A percentile compares a stretch with the other conserved stretches of the same genome.
phyloP scores from a whole-genome alignment of 64 coral and sea anemone genomes.

The Pocillopora verrucosa region DNA sequence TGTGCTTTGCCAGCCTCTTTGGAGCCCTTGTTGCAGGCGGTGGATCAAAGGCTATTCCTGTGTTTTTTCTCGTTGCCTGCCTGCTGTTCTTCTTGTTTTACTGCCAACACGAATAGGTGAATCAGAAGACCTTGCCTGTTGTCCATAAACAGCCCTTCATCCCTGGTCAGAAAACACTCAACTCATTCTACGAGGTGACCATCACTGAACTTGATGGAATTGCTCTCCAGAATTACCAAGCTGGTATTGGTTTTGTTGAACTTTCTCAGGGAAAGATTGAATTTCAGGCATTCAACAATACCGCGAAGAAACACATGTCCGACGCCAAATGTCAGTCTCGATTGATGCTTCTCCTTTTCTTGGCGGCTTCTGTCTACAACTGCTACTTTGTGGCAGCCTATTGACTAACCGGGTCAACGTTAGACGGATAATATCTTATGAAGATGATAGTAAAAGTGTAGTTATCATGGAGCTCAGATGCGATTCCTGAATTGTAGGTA shows the following conservation, averaged over 20 bases:
- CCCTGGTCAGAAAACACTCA: neutral
- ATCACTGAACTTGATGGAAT: slow-evolving; percentile 55
- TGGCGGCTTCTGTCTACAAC: slow-evolving; percentile 48
- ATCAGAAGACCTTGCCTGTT: slow-evolving; percentile 44
- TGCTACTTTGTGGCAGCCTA: neutral
- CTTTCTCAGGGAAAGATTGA: slow-evolving; percentile 47
- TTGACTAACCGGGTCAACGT: neutral
- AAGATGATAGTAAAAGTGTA: too few relatives aligned
- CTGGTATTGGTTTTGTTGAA: slow-evolving; percentile 55
- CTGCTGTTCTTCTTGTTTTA: slow-evolving; percentile 40
- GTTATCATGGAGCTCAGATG: too few relatives aligned
- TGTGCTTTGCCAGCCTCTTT: slow-evolving; percentile 17
- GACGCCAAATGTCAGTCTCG: slow-evolving; percentile 41
- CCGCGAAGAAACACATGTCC: slow-evolving; percentile 34
- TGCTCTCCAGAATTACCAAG: slow-evolving; percentile 56
- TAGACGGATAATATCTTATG: too few relatives aligned
- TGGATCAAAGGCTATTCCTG: neutral
- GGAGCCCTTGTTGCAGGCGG: neutral
- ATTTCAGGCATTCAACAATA: slow-evolving; percentile 66
- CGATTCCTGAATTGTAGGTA: too few relatives aligned
- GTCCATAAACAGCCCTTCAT: slow-evolving; percentile 66
- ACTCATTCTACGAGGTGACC: slow-evolving; percentile 72
- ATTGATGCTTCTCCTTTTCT: slow-evolving; percentile 56
- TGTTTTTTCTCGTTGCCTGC: neutral
- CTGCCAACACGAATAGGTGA: slow-evolving; percentile 67